Base-by-base conservation (phyloP, 2,888 invertebrate species). In the Clitarchus hookeri region DNA sequence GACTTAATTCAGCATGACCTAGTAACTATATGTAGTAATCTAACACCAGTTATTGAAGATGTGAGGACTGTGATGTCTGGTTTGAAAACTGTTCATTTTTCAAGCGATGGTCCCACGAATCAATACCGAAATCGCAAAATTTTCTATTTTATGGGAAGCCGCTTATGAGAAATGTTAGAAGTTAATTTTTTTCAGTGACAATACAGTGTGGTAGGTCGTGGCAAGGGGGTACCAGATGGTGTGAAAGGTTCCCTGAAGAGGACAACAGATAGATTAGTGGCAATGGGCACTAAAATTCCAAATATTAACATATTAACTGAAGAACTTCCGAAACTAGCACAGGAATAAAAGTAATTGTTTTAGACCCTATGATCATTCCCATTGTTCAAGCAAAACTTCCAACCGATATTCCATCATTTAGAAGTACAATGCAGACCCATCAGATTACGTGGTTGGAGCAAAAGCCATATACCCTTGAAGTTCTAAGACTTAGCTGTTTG, bases 251-350 rank as follows among this genome's bases (percentile, higher is more conserved):
- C 26, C 44, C 82, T 82, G n/a, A 82, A 82, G 82, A 25, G 1
- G 27, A 82, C 82, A 82, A 25, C 82, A 82, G 82, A 27, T 27
- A 82, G 82, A 27, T 82, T 82, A 23, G 82, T 82, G 82, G 82
- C 82, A 82, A 82, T 16, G 44, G 11, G 82, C 44, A 82, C 27
- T 12, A 36, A 82, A 0, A 36, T 82, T 26, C 80, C 26, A 82
- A 82, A 82, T 44, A 36, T 82, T 26, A 36, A 82, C 8, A 23
- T 36, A 82, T 44, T 36, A 36, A 13, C n/a, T 19, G 82, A 82
- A 82, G 26, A 82, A 82, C 82, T 82, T 36, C 27, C 4, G 44
- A 82, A 44, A 82, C 27, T 26, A 82, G 82, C 82, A 82, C 13
- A 36, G 82, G 82, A 26, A 82, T 82, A 82, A 82, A 36, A 44